A percentile compares a stretch with the other conserved stretches of the same genome.
Evolutionary conservation across 2,113 vertebrate species (phyloP).

Genomic region (Anguilla japonica): DNA sequence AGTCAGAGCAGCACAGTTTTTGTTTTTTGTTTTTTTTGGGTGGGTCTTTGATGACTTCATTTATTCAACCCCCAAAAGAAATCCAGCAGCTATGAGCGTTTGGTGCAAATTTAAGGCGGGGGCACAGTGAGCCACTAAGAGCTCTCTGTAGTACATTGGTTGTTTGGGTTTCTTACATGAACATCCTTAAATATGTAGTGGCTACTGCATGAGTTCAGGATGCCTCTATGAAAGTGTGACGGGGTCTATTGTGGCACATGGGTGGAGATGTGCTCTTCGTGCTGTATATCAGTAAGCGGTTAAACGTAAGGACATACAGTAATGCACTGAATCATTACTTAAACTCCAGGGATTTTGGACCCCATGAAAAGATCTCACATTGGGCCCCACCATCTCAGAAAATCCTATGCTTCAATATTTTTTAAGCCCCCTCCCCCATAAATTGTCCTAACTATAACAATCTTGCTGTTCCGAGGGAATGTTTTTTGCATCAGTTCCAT

Average conservation of each 20-base stretch:
- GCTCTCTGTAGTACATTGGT: background rate
- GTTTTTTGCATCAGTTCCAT: background rate
- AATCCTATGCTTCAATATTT: no score
- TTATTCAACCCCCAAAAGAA: conserved; percentile 21
- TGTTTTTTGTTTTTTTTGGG: conserved; percentile 17
- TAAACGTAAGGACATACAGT: background rate
- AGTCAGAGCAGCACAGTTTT: conserved; percentile 54
- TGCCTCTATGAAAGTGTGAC: background rate
- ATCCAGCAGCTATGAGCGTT: background rate
- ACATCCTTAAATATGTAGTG: conserved; percentile 1
- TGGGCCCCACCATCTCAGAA: no score
- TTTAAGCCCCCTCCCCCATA: no score
- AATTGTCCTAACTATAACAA: background rate
- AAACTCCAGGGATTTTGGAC: background rate
- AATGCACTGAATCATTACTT: background rate
- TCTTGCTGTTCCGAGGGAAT: background rate
- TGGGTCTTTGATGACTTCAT: conserved; percentile 42
- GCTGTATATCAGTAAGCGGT: background rate
- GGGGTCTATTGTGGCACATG: background rate
- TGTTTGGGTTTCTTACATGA: background rate
- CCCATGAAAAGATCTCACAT: no score
- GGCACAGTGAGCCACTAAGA: background rate
- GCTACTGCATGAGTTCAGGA: background rate
- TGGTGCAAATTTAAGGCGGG: background rate
- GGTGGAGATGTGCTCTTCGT: background rate